Percentiles rank a stretch among this genome's conserved stretches.
phyloP scores from a whole-genome alignment of 2,888 invertebrate species.

The Xestia xanthographa region DNA sequence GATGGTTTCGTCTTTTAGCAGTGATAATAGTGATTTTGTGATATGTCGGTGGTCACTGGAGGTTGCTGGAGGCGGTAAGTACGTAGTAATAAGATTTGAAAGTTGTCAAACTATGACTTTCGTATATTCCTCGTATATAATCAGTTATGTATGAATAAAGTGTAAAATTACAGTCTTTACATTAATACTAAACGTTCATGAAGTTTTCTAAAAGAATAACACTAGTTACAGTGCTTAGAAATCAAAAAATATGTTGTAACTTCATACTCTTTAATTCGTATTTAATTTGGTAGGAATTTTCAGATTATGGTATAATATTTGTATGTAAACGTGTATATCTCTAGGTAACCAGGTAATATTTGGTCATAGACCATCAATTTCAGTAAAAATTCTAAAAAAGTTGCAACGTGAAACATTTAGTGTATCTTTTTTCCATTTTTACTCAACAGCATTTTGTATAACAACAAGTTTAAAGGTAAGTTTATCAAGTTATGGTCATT shows the following conservation, averaged over 20 bases:
- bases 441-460: background rate
- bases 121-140: background rate
- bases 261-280: background rate
- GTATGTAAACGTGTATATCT: background rate
- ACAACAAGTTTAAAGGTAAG: conserved; percentile 3
- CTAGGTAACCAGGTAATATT: background rate
- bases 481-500: background rate
- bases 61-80: conserved; percentile 61
- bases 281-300: background rate
- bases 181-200: background rate
- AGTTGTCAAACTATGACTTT: conserved; percentile 25
- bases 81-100: conserved; percentile 58
- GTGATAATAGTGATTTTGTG: conserved; percentile 39
- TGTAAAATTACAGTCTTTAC: background rate
- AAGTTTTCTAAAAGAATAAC: background rate
- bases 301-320: background rate
- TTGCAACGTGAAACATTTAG: no score
- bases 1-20: conserved; percentile 26
- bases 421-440: background rate
- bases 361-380: background rate
- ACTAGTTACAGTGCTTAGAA: background rate
- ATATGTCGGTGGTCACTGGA: background rate
- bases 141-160: background rate
- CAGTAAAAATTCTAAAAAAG: background rate
- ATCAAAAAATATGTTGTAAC: background rate